phyloP scores from a whole-genome alignment of 1,140 invertebrate species.

The Laupala kohalensis region DNA sequence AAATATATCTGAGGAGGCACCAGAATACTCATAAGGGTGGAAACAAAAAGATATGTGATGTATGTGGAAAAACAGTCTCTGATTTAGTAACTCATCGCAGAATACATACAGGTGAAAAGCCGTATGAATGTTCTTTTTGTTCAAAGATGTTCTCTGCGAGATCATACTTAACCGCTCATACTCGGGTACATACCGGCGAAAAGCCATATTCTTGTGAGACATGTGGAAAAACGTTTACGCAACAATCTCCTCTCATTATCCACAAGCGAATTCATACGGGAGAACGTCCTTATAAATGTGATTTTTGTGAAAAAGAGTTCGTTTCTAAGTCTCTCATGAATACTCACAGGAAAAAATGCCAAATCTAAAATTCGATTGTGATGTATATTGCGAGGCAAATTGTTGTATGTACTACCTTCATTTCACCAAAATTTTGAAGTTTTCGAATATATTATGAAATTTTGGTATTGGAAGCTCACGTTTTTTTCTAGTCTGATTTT shows the following conservation, averaged over 20 bases:
- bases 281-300: background rate
- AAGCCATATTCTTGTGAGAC: slow-evolving; percentile 21
- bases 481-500: too few relatives aligned
- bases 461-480: too few relatives aligned
- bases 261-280: background rate
- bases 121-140: slow-evolving; percentile 56
- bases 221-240: background rate
- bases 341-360: slow-evolving; percentile 26
- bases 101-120: slow-evolving; percentile 41
- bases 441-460: too few relatives aligned
- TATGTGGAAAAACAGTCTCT: slow-evolving; percentile 24
- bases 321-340: background rate
- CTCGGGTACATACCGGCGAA: slow-evolving; percentile 35
- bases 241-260: background rate
- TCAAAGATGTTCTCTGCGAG: slow-evolving; percentile 26
- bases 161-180: slow-evolving; percentile 17
- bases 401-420: too few relatives aligned
- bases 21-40: background rate
- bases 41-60: slow-evolving; percentile 27
- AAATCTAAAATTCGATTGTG: too few relatives aligned
- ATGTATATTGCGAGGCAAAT: too few relatives aligned
- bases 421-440: too few relatives aligned
- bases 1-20: background rate
- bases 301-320: background rate
- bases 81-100: background rate